These are phyloP conservation scores for Xenopus borealis DNA, from an alignment of 2,113 vertebrate species.

Conservation along the genomic window DNA sequence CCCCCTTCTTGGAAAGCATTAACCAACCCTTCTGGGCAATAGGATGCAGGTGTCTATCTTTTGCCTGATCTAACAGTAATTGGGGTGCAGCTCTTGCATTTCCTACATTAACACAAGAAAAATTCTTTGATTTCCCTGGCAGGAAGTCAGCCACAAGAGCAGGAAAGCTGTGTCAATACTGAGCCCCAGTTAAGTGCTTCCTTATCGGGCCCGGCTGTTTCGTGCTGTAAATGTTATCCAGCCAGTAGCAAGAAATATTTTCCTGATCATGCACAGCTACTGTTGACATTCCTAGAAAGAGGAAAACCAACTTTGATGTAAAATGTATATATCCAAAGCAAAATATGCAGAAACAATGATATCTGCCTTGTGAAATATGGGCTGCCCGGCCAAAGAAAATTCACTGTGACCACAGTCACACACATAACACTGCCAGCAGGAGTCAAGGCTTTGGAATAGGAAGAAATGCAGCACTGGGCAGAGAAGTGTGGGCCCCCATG, in stretches of 20 bases:
- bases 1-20: no score
- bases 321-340: constrained; percentile 13
- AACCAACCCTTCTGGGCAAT: neutral
- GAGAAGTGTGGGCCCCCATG: no score
- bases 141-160: constrained; percentile 67
- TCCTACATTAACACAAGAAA: constrained; percentile 68
- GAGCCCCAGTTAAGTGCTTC: constrained; percentile 51
- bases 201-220: constrained; percentile 50
- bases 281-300: constrained; percentile 46
- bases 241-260: constrained; percentile 28
- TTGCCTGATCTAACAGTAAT: constrained; percentile 49
- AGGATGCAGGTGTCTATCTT: constrained; percentile 60
- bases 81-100: constrained; percentile 51
- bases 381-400: constrained; percentile 19
- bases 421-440: no score
- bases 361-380: neutral
- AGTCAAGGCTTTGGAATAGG: no score
- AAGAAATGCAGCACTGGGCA: no score
- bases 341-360: constrained; percentile 20
- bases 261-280: constrained; percentile 43
- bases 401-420: neutral
- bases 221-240: constrained; percentile 51
- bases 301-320: constrained; percentile 6
- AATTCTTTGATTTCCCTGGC: constrained; percentile 67
- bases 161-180: constrained; percentile 67